A percentile compares a stretch with the other conserved stretches of the same genome.
Evolutionary conservation across 1,140 invertebrate genomes (phyloP).

Genomic region (Ectropis grisescens): DNA sequence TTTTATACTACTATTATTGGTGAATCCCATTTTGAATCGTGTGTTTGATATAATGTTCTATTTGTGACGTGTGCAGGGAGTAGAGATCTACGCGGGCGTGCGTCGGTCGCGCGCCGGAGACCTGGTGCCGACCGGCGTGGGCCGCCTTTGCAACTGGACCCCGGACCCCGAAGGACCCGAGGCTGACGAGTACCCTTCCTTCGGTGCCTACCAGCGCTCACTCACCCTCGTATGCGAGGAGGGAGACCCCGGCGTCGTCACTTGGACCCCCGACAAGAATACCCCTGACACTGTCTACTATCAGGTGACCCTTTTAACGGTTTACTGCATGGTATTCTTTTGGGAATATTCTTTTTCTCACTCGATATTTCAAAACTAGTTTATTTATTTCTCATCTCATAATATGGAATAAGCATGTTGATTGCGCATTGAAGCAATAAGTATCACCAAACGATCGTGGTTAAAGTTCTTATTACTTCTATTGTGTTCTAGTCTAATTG

Average conservation of each 20-base stretch:
- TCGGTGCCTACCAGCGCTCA: constrained; percentile 90
- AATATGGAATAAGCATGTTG: no score
- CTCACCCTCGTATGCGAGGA: constrained; percentile 85
- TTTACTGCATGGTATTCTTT: constrained; percentile 2
- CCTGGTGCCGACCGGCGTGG: constrained; percentile 79
- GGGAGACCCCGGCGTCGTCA: constrained; percentile 86
- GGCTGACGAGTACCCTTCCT: constrained; percentile 86
- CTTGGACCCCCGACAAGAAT: constrained; percentile 88
- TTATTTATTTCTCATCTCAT: no score
- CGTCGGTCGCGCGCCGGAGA: constrained; percentile 75
- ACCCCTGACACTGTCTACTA: constrained; percentile 95
- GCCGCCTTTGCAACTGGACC: constrained; percentile 89
- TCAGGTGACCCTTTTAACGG: constrained; percentile 74
- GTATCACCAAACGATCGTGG: no score
- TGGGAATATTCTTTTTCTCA: no score
- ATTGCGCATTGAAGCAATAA: no score
- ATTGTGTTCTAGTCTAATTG: no score
- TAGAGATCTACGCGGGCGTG: constrained; percentile 87
- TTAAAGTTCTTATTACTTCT: no score
- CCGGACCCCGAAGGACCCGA: constrained; percentile 78
- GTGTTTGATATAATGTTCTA: not conserved
- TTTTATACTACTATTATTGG: no score
- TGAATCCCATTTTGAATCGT: no score
- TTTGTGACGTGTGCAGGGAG: constrained; percentile 68
- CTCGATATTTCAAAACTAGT: no score